Evolutionary conservation across 2,113 vertebrate genomes (phyloP).

Genomic region (Heloderma charlesbogerti): DNA sequence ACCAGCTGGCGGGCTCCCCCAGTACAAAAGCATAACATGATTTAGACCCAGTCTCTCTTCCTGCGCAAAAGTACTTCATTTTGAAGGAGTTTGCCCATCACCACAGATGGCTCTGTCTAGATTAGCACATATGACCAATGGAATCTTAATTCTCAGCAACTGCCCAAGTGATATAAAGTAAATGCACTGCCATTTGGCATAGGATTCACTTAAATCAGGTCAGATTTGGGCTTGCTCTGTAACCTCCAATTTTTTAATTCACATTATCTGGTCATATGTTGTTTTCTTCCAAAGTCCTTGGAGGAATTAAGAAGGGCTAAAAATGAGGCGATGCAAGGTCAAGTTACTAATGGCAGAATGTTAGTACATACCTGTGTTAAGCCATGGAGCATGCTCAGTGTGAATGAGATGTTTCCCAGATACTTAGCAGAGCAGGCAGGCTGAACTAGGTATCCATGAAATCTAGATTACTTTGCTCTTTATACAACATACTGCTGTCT

Average conservation of each 20-base stretch:
- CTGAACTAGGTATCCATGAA: not conserved
- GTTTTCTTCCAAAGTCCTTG: not conserved
- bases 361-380: conserved; percentile 9
- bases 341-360: not conserved
- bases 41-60: not conserved
- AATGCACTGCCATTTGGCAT: not conserved
- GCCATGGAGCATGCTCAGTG: not conserved
- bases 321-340: not conserved
- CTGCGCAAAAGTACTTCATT: not conserved
- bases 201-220: not conserved
- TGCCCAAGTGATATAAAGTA: not conserved
- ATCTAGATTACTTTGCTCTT: not conserved
- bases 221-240: not conserved
- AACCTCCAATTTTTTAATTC: not conserved
- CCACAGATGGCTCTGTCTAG: not conserved
- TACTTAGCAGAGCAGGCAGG: not conserved
- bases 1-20: no score
- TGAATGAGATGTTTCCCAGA: not conserved
- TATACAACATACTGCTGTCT: not conserved
- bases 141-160: no score
- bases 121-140: not conserved
- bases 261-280: no score
- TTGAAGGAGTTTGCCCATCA: not conserved
- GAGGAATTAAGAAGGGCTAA: conserved; percentile 1
- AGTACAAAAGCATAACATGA: not conserved